Conservation (phyloP, 2,113 vertebrate species). For the Phaethon lepturus region DNA sequence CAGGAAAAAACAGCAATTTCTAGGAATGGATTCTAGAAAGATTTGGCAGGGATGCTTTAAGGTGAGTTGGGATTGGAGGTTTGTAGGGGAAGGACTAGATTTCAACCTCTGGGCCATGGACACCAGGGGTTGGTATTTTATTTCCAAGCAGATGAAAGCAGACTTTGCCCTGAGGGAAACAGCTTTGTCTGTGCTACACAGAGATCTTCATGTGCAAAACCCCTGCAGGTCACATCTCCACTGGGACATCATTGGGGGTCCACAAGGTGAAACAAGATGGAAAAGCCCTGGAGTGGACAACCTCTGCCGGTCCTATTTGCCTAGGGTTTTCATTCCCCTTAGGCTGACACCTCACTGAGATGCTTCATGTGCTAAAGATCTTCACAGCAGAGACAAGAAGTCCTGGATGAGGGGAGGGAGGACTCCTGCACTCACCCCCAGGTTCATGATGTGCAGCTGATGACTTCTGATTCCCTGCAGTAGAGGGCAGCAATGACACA, state of each 20-base stretch:
- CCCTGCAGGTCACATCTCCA: neutral
- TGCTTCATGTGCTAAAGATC: neutral
- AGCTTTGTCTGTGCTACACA: neutral
- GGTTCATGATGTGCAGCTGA: neutral
- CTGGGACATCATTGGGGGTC: neutral
- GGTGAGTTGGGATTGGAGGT: neutral
- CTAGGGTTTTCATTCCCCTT: neutral
- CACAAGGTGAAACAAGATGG: neutral
- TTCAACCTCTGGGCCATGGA: accelerated
- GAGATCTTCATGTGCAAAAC: neutral
- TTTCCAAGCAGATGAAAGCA: neutral
- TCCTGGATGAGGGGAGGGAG: neutral
- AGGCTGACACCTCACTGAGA: neutral
- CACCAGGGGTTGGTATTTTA: neutral
- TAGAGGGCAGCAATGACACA: constrained; percentile 65
- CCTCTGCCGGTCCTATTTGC: accelerated
- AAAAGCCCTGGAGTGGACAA: neutral
- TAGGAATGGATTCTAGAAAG: neutral
- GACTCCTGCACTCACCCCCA: neutral
- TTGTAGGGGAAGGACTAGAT: neutral
- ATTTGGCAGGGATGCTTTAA: neutral
- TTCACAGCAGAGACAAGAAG: accelerated
- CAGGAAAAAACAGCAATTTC: accelerated
- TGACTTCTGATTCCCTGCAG: constrained; percentile 25
- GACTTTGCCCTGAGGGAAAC: neutral